These are phyloP conservation scores for Epirrhoe alternata DNA, from an alignment of 2,888 invertebrate species.

Conservation along the genomic window DNA sequence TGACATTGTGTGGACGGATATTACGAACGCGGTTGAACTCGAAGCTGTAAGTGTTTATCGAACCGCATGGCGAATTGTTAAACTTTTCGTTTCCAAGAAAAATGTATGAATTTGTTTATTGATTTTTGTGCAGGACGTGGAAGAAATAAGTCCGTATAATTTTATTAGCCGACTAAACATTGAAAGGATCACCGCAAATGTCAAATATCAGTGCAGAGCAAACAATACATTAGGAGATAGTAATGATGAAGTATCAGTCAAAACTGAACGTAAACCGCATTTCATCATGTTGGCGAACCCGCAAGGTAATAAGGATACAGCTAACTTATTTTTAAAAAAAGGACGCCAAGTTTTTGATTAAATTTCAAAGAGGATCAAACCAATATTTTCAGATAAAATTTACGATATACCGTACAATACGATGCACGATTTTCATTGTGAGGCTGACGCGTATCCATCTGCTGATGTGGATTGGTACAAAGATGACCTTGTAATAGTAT, in stretches of 20 bases:
- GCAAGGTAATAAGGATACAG: constrained; percentile 4
- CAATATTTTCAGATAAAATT: constrained; percentile 12
- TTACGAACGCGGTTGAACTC: neutral
- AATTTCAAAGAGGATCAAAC: neutral
- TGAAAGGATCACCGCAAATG: neutral
- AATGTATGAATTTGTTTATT: neutral
- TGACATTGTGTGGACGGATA: neutral
- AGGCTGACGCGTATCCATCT: constrained; percentile 8
- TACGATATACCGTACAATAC: constrained; percentile 6
- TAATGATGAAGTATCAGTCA: constrained; percentile 10
- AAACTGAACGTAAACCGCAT: constrained; percentile 1
- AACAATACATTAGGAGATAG: neutral
- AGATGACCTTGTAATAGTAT: neutral
- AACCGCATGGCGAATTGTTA: neutral
- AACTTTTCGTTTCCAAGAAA: neutral
- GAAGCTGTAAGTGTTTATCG: neutral
- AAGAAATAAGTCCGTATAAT: neutral
- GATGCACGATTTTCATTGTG: neutral
- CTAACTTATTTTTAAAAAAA: neutral
- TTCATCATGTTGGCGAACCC: constrained; percentile 9
- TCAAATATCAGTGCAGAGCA: neutral
- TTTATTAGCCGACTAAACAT: neutral
- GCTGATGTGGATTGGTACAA: constrained; percentile 17
- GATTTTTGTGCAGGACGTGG: neutral
- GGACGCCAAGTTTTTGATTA: neutral